These are phyloP conservation scores for Cephus sareptanus DNA, from an alignment of 2,888 invertebrate species.

Conservation along the genomic window DNA sequence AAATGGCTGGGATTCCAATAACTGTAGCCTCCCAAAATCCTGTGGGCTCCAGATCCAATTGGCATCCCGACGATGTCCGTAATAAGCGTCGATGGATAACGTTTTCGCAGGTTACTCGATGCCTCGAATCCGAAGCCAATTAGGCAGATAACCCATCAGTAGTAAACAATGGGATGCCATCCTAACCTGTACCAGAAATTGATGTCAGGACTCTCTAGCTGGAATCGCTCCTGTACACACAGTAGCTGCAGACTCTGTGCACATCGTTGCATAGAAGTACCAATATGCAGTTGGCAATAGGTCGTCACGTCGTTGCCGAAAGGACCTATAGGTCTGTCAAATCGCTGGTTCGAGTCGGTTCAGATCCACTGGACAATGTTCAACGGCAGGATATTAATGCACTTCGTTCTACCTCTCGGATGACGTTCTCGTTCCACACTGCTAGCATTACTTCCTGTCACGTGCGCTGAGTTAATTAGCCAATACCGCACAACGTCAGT, in stretches of 20 bases:
- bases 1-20: not conserved
- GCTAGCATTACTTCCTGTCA: not conserved
- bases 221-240: not conserved
- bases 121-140: conserved; percentile 25
- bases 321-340: not conserved
- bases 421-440: not conserved
- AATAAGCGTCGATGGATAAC: conserved; percentile 13
- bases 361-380: not conserved
- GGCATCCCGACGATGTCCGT: not conserved
- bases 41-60: not conserved
- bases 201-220: not conserved
- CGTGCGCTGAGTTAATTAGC: not conserved
- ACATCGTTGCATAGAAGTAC: not conserved
- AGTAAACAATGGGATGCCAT: conserved; percentile 23
- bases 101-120: conserved; percentile 18
- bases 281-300: not conserved
- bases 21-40: not conserved
- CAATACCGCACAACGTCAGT: not conserved
- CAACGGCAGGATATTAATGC: not conserved
- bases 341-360: not conserved
- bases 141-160: conserved; percentile 27
- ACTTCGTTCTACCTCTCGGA: not conserved
- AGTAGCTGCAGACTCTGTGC: not conserved
- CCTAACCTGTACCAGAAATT: conserved; percentile 11
- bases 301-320: not conserved